Evolutionary conservation across 2,797 vertebrate species (phyloP), one percentile per base, ranked within the genome.

Genomic region (Crypturellus tataupa): DNA sequence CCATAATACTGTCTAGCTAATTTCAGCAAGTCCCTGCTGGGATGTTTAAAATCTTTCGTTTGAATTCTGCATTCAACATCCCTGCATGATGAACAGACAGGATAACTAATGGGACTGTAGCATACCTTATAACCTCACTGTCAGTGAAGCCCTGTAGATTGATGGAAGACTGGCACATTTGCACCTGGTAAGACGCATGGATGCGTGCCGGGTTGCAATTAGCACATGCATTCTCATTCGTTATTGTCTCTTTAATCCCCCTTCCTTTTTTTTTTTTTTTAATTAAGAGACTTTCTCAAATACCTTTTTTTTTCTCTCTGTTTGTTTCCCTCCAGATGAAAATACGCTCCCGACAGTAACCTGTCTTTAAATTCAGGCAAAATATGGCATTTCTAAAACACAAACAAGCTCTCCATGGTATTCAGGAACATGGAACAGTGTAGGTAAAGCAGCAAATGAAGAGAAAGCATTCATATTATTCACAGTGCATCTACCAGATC

Each of bases 171-270:
- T 88, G 79, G 69, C 65, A 93, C 4, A 9, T 21, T 70, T 78
- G 87, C 78, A 95, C 64, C 84, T 81, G 94, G 88, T 80, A 94
- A 96, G 44, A 87, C 40, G 49, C 42, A 77, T 29, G 33, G 55
- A 70, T 73, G 96, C 92, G 84, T 18, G 76, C 81, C 77, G 88
- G 46, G 63, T 77, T 93, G 68, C 37, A 94, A 91, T 91, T 92
- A 94, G 83, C 72, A 63, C 51, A 70, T 25, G 77, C 27, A 80
- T 79, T 88, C 73, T 93, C 89, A 86, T 92, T 96, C 10, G 4
- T 88, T 89, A 87, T 59, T 81, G 72, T 91, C 76, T 84, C 76
- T 87, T 96, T 90, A 87, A 71, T 92, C 88, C 31, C 4, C 44
- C 46, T 84, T 94, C 21, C 12, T 65, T 89, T 7, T 77, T 44